These are phyloP conservation scores for Mayetiola destructor DNA, from an alignment of 2,888 invertebrate genomes.

Conservation along the genomic window DNA sequence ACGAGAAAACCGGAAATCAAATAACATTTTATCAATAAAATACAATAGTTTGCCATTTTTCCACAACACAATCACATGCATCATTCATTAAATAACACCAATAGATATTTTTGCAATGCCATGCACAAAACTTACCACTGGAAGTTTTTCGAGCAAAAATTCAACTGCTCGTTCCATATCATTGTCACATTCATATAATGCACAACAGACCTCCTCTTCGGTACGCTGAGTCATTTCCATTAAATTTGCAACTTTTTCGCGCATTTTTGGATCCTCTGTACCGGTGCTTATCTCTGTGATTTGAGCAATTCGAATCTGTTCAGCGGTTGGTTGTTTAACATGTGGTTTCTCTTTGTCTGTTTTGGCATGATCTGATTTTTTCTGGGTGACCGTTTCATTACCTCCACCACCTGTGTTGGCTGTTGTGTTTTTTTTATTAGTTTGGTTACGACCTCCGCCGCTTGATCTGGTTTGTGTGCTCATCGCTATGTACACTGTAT, in stretches of 20 bases:
- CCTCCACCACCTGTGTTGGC: conserved; percentile 24
- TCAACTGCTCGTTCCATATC: conserved; percentile 57
- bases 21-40: background rate
- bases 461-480: conserved; percentile 37
- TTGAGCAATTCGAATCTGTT: conserved; percentile 72
- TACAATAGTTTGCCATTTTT: background rate
- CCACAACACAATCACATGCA: background rate
- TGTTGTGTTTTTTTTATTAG: conserved; percentile 20
- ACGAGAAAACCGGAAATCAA: too few relatives aligned
- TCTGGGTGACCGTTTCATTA: conserved; percentile 33
- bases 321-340: conserved; percentile 53
- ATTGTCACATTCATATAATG: conserved; percentile 83
- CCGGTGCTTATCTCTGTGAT: conserved; percentile 56
- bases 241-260: conserved; percentile 59
- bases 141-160: conserved; percentile 34
- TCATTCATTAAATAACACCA: too few relatives aligned
- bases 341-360: conserved; percentile 43
- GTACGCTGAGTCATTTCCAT: conserved; percentile 83
- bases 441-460: conserved; percentile 32
- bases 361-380: conserved; percentile 44
- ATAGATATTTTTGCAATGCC: background rate
- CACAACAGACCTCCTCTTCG: conserved; percentile 82
- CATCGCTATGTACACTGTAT: conserved; percentile 24
- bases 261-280: conserved; percentile 46
- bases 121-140: conserved; percentile 27